Evolutionary conservation across 2,113 vertebrate genomes (phyloP).

Genomic region (Colius striatus): DNA sequence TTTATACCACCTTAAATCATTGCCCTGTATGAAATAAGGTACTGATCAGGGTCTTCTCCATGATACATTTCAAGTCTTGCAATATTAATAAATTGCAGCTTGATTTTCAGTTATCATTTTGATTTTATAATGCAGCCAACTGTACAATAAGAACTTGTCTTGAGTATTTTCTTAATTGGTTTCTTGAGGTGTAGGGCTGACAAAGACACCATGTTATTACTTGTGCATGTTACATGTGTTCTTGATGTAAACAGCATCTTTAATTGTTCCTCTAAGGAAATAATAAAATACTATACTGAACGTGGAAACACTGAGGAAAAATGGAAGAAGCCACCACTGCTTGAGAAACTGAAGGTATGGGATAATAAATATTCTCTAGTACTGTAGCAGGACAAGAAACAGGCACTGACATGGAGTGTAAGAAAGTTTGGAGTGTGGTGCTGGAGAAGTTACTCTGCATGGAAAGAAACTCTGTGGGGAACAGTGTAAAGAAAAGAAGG

Average conservation of each 20-base stretch:
- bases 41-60: neutral
- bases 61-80: neutral
- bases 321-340: conserved; percentile 85
- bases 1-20: neutral
- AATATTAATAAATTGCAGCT: neutral
- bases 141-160: neutral
- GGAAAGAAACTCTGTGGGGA: neutral
- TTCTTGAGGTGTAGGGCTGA: neutral
- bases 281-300: conserved; percentile 82
- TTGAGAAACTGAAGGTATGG: conserved; percentile 89
- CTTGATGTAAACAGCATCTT: neutral
- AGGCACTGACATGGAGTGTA: neutral
- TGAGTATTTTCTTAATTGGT: neutral
- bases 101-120: neutral
- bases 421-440: neutral
- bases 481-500: neutral
- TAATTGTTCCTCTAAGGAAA: conserved; percentile 79
- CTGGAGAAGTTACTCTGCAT: neutral
- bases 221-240: neutral
- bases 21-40: neutral
- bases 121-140: neutral
- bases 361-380: neutral
- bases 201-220: neutral
- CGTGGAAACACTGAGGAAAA: conserved; percentile 74
- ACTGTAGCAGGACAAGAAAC: neutral